Evolutionary conservation across 1,140 invertebrate genomes (phyloP).

Genomic region (Callitettix versicolor): DNA sequence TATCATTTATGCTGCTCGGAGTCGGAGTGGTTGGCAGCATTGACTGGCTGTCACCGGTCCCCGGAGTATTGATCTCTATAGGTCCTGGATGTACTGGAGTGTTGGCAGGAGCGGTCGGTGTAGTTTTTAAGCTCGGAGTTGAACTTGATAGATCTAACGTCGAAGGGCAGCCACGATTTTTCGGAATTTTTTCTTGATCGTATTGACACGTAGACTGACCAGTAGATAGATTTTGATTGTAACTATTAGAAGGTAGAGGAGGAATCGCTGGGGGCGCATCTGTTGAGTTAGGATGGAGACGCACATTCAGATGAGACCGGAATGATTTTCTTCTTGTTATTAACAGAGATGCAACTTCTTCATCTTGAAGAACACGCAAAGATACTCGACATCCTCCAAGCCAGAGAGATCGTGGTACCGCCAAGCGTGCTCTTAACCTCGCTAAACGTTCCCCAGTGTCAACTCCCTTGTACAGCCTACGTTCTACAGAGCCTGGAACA

Average conservation of each 20-base stretch:
- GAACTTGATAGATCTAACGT: not conserved
- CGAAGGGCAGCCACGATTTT: no score
- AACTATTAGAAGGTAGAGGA: not conserved
- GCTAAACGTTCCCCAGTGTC: conserved; percentile 36
- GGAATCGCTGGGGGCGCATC: conserved; percentile 4
- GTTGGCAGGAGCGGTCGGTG: not conserved
- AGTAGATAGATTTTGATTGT: no score
- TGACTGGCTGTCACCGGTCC: no score
- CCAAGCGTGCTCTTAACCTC: conserved; percentile 25
- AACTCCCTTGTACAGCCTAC: conserved; percentile 34
- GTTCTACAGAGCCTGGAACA: conserved; percentile 31
- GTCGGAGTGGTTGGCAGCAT: no score
- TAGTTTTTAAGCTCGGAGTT: not conserved
- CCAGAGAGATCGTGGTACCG: conserved; percentile 16
- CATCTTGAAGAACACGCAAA: conserved; percentile 18
- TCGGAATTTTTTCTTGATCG: no score
- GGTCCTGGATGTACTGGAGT: not conserved
- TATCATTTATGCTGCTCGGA: not conserved
- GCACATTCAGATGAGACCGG: conserved; percentile 25
- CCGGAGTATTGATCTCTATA: no score
- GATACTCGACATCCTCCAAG: conserved; percentile 18
- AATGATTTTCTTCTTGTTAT: conserved; percentile 23
- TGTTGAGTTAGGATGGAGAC: conserved; percentile 11
- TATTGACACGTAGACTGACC: no score
- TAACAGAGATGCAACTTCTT: conserved; percentile 15